These are phyloP conservation scores for Xestobium rufovillosum DNA, from an alignment of 2,888 invertebrate genomes.

Conservation along the genomic window DNA sequence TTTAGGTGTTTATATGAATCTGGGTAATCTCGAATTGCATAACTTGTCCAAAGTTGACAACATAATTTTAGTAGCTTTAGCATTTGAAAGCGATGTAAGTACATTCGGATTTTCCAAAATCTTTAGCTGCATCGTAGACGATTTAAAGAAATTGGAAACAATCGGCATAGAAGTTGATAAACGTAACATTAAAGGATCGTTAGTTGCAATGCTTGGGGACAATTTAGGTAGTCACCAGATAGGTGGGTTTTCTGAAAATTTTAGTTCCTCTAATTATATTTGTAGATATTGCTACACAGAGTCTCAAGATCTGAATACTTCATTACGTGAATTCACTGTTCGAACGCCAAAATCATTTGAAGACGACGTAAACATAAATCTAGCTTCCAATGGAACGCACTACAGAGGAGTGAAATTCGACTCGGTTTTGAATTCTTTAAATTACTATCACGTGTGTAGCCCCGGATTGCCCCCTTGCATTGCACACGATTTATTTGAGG, in stretches of 20 bases:
- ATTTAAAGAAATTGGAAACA: constrained; percentile 19
- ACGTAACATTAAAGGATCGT: constrained; percentile 14
- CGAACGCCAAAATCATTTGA: constrained; percentile 3
- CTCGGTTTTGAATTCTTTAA: no score
- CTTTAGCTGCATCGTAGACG: constrained; percentile 18
- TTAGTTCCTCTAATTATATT: constrained; percentile 17
- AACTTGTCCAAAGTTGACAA: constrained; percentile 18
- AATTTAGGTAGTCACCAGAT: constrained; percentile 17
- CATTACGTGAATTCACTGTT: neutral
- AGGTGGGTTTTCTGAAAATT: constrained; percentile 24
- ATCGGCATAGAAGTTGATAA: constrained; percentile 15
- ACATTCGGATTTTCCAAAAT: constrained; percentile 21
- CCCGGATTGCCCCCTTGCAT: no score
- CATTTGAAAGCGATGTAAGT: constrained; percentile 19
- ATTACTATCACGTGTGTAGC: no score
- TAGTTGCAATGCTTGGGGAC: constrained; percentile 18
- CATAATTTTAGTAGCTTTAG: constrained; percentile 23
- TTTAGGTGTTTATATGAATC: constrained; percentile 22
- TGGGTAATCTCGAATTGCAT: constrained; percentile 22
- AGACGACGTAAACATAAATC: no score
- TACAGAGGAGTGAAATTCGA: no score
- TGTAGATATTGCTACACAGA: constrained; percentile 21
- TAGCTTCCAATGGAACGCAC: no score
- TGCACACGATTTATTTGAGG: no score
- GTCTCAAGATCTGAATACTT: constrained; percentile 2